These are phyloP conservation scores for Aphaenogaster ashmeadi DNA, from an alignment of 1,140 invertebrate genomes.

Conservation along the genomic window DNA sequence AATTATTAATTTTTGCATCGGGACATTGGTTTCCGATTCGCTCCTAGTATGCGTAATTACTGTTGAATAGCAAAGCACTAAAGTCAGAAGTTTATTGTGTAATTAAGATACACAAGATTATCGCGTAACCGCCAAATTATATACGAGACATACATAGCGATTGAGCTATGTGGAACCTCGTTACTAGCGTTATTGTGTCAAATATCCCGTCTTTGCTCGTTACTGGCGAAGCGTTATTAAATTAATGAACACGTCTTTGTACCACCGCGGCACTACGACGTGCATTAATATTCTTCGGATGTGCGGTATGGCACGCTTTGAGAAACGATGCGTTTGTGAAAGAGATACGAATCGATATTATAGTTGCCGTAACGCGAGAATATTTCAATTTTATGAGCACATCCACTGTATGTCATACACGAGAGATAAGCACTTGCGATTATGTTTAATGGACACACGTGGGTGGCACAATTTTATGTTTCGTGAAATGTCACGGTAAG, in stretches of 20 bases:
- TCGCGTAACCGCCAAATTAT: conserved; percentile 14
- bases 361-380: conserved; percentile 6
- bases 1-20: not conserved
- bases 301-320: not conserved
- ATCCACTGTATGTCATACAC: not conserved
- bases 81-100: conserved; percentile 4
- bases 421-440: conserved; percentile 38
- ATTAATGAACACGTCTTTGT: conserved; percentile 45
- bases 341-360: conserved; percentile 35
- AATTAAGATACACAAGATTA: not conserved
- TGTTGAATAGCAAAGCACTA: not conserved
- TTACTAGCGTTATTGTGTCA: not conserved
- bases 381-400: conserved; percentile 41
- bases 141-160: not conserved
- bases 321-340: not conserved
- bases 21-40: not conserved
- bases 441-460: conserved; percentile 31
- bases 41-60: not conserved
- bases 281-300: conserved; percentile 49
- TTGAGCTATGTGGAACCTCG: not conserved
- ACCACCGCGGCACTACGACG: not conserved
- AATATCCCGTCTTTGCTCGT: conserved; percentile 17
- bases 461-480: conserved; percentile 36
- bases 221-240: conserved; percentile 32
- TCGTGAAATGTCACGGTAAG: conserved; percentile 57